Conservation (phyloP, 2,888 invertebrate genomes). For the Microctonus aethiopoides region DNA sequence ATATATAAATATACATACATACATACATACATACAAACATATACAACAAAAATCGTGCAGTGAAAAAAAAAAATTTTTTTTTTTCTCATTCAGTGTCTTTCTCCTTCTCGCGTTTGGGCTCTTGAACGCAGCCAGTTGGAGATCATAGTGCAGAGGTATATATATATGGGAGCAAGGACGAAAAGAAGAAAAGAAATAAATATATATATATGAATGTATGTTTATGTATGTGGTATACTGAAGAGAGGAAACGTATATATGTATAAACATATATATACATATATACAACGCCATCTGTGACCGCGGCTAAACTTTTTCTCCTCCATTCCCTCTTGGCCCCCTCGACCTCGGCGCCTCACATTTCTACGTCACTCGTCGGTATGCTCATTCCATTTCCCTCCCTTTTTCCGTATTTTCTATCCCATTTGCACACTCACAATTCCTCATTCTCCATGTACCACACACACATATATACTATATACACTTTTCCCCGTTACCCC, state of each 20-base stretch:
- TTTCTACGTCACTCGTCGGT: conserved; percentile 30
- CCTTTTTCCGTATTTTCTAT: conserved; percentile 21
- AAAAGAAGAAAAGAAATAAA: neutral
- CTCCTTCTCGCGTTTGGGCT: neutral
- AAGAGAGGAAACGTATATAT: neutral
- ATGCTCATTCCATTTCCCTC: conserved; percentile 27
- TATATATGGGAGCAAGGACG: neutral
- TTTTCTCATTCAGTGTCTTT: neutral
- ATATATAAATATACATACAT: too few species aligned
- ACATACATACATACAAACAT: too few species aligned
- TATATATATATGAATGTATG: neutral
- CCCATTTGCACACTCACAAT: conserved; percentile 3
- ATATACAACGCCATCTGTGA: conserved; percentile 49
- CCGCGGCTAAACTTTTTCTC: conserved; percentile 60
- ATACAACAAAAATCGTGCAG: neutral
- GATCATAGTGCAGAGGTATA: neutral
- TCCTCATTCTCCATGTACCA: conserved; percentile 27
- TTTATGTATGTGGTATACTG: neutral
- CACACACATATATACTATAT: too few species aligned
- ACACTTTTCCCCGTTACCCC: conserved; percentile 44
- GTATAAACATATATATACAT: neutral
- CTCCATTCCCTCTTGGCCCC: conserved; percentile 15
- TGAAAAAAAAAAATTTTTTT: neutral
- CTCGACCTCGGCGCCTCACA: conserved; percentile 25
- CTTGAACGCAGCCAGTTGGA: neutral